phyloP scores from a whole-genome alignment of 2,113 vertebrate species.

The Alligator sinensis region DNA sequence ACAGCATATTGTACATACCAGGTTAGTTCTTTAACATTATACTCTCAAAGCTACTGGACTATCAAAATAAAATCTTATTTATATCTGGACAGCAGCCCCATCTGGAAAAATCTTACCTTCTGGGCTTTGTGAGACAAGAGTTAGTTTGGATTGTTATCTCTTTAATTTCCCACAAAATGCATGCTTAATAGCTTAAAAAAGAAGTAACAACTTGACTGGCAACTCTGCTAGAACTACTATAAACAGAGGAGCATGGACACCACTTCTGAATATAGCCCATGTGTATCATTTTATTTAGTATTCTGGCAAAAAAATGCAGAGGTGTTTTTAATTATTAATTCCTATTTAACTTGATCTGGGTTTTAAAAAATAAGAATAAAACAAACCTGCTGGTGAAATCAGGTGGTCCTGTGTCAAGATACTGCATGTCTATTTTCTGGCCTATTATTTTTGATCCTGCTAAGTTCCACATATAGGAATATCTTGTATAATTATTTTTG shows the following conservation, averaged over 20 bases:
- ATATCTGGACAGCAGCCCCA: not conserved
- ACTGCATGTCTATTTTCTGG: not conserved
- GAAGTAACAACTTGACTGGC: not conserved
- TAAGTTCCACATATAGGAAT: not conserved
- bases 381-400: not conserved
- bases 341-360: not conserved
- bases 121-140: not conserved
- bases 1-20: not conserved
- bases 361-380: not conserved
- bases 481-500: not conserved
- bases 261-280: not conserved
- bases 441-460: not conserved
- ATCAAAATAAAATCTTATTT: not conserved
- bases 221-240: not conserved
- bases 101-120: not conserved
- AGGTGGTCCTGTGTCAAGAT: not conserved
- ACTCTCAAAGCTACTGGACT: not conserved
- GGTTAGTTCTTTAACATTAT: not conserved
- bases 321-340: not conserved
- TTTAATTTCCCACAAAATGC: not conserved
- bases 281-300: not conserved
- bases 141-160: not conserved
- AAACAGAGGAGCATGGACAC: not conserved
- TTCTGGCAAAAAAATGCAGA: not conserved
- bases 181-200: not conserved